Conservation (phyloP, 2,888 invertebrate species). For the Antitype chi region DNA sequence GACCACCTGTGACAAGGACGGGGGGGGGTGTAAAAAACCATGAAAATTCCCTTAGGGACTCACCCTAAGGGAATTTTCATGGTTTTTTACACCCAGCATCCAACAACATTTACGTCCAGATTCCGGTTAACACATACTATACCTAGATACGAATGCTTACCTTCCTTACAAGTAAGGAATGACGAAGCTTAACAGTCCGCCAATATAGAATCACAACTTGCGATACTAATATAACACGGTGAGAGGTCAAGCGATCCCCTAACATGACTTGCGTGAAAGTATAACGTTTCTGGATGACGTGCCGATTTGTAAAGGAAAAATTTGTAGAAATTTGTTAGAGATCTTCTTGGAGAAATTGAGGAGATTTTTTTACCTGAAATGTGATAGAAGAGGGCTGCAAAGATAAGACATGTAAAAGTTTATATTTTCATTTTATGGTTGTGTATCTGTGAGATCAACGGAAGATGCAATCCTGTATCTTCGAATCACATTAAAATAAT, state of each 20-base stretch:
- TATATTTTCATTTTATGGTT: not conserved
- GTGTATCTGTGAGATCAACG: not conserved
- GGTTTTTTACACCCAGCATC: too few species aligned
- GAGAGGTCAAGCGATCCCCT: constrained; percentile 56
- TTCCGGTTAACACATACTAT: not conserved
- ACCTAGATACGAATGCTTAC: too few species aligned
- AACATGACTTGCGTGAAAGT: constrained; percentile 54
- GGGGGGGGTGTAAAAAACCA: too few species aligned
- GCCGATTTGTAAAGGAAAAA: constrained; percentile 28
- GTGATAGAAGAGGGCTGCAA: not conserved
- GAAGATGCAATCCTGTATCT: too few species aligned
- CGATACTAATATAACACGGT: constrained; percentile 35
- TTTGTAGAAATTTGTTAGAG: constrained; percentile 16
- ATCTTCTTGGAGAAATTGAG: not conserved
- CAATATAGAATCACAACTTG: constrained; percentile 45
- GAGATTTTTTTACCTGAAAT: not conserved
- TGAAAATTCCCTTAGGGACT: too few species aligned
- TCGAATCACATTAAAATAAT: too few species aligned
- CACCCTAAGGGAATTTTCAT: too few species aligned
- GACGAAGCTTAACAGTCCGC: constrained; percentile 23
- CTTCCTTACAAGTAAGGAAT: not conserved
- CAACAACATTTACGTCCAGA: too few species aligned
- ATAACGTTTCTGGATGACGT: constrained; percentile 50
- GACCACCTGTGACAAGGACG: too few species aligned
- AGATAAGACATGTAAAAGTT: too few species aligned